These are phyloP conservation scores for Neoaliturus tenellus DNA, from an alignment of 2,888 invertebrate genomes.

Conservation along the genomic window DNA sequence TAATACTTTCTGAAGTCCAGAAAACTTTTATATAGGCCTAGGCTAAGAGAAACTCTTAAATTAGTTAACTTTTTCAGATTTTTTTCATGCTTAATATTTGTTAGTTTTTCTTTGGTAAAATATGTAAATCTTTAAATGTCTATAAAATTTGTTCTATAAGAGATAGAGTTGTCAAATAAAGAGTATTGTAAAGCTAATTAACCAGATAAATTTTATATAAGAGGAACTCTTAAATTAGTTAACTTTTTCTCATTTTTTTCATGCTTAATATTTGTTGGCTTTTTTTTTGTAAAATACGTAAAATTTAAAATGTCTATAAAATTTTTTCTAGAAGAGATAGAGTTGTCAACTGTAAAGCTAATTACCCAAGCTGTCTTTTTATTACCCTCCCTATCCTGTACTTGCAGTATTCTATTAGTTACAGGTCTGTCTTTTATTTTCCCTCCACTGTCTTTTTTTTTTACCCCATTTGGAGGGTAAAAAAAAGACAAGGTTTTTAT, in stretches of 20 bases:
- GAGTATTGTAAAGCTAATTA: too few species aligned
- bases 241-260: slow-evolving; percentile 17
- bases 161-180: slow-evolving; percentile 10
- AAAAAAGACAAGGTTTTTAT: slow-evolving; percentile 22
- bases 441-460: slow-evolving; percentile 16
- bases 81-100: too few species aligned
- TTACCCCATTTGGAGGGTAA: too few species aligned
- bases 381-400: slow-evolving; percentile 28
- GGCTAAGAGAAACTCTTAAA: neutral
- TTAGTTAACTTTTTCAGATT: slow-evolving; percentile 14
- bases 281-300: too few species aligned
- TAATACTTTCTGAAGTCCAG: too few species aligned
- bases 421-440: slow-evolving; percentile 4
- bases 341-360: neutral
- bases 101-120: neutral
- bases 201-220: neutral
- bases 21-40: too few species aligned
- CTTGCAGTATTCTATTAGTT: slow-evolving; percentile 21
- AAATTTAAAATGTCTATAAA: too few species aligned
- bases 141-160: too few species aligned
- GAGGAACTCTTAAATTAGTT: neutral
- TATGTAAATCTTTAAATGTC: too few species aligned
- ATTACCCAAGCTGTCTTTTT: slow-evolving; percentile 18
- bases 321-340: too few species aligned
- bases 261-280: too few species aligned